phyloP scores from a whole-genome alignment of 2,888 invertebrate genomes.

The Bellardia pandia region DNA sequence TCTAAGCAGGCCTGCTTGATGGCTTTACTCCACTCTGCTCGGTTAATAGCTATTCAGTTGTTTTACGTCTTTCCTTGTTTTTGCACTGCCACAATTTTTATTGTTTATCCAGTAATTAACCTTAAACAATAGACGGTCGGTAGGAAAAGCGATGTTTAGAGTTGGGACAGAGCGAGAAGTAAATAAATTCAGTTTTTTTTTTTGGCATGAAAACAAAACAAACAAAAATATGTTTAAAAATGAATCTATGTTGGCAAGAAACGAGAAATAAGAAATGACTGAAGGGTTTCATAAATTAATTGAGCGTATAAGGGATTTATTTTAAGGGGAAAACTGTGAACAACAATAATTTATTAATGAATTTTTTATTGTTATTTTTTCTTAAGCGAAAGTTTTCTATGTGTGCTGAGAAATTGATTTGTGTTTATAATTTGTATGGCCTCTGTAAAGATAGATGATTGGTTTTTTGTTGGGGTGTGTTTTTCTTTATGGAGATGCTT shows the following conservation, averaged over 20 bases:
- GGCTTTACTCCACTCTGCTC: background rate
- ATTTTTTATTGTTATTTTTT: constrained; percentile 26
- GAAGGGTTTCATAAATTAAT: constrained; percentile 60
- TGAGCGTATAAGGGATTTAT: constrained; percentile 42
- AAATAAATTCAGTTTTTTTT: constrained; percentile 34
- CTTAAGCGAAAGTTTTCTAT: background rate
- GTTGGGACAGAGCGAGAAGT: background rate
- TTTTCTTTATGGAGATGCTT: background rate
- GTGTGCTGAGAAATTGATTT: background rate
- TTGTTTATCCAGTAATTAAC: constrained; percentile 65
- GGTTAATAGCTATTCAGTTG: background rate
- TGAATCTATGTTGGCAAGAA: constrained; percentile 5
- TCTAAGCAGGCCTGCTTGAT: background rate
- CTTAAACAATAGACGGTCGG: constrained; percentile 43
- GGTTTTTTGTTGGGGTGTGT: background rate
- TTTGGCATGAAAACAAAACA: constrained; percentile 25
- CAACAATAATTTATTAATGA: constrained; percentile 41
- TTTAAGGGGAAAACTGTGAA: constrained; percentile 11
- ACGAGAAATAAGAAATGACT: constrained; percentile 21
- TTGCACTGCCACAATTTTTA: constrained; percentile 23
- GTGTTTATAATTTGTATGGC: background rate
- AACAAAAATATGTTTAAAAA: background rate
- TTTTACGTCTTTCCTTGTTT: background rate
- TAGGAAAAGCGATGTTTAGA: background rate
- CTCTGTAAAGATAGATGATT: background rate